Percentiles rank a stretch among this genome's conserved stretches.
Evolutionary conservation across 2,113 vertebrate genomes (phyloP).

Genomic region (Thermophis baileyi): DNA sequence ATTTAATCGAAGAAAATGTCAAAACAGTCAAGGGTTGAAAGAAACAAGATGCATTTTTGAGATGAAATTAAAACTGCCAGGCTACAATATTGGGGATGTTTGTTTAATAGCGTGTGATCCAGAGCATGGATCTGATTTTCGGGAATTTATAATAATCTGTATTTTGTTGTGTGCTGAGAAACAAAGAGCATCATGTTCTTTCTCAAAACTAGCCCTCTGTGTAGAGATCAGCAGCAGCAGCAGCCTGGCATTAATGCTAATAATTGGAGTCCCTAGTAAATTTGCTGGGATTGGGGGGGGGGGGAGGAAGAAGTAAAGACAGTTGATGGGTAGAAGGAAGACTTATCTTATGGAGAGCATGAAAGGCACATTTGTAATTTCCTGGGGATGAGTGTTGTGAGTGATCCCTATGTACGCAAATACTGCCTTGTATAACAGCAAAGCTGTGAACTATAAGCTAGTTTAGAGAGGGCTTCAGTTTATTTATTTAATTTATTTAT

Average conservation of each 20-base stretch:
- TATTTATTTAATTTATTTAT: background rate
- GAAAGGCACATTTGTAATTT: background rate
- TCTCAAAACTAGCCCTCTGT: conserved; percentile 64
- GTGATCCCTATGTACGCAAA: background rate
- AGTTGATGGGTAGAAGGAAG: background rate
- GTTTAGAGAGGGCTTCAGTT: background rate
- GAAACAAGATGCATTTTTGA: conserved; percentile 99
- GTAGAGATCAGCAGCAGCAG: conserved; percentile 45
- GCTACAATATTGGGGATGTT: conserved; percentile 99
- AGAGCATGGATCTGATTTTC: conserved; percentile 86
- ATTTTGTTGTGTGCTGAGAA: conserved; percentile 71
- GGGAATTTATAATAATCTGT: conserved; percentile 83
- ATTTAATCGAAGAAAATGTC: conserved; percentile 99
- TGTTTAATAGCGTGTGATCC: conserved; percentile 99
- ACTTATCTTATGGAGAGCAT: background rate
- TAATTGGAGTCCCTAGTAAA: conserved; percentile 51
- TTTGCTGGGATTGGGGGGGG: background rate
- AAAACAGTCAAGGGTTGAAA: conserved; percentile 99
- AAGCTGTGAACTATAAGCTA: background rate
- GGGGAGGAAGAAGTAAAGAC: background rate
- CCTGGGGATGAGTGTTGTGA: background rate
- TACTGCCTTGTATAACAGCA: background rate
- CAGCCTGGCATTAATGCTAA: conserved; percentile 53
- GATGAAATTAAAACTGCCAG: conserved; percentile 99
- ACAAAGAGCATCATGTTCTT: conserved; percentile 59